phyloP scores from a whole-genome alignment of 2,888 invertebrate genomes.

The Hedya salicella region DNA sequence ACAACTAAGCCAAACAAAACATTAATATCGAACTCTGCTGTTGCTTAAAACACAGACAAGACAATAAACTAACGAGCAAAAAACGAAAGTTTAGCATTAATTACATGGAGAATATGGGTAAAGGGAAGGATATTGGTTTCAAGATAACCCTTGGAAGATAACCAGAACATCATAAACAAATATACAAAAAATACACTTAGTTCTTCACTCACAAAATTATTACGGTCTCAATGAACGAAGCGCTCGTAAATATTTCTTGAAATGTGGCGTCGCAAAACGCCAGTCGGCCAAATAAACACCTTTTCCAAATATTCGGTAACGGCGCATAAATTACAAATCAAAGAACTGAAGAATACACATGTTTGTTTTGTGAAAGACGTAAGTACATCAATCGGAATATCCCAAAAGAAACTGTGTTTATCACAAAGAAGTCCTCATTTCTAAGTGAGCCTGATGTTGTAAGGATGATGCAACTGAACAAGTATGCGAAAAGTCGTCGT shows the following conservation, averaged over 20 bases:
- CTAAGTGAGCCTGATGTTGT: not conserved
- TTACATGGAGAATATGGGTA: too few species aligned
- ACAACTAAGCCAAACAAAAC: too few species aligned
- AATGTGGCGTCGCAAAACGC: slow-evolving; percentile 12
- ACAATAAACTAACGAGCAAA: too few species aligned
- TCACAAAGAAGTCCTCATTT: not conserved
- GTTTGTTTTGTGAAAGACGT: slow-evolving; percentile 5
- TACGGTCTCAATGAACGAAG: not conserved
- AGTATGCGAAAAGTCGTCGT: too few species aligned
- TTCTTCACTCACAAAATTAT: not conserved
- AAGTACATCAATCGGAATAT: not conserved
- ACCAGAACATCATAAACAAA: too few species aligned
- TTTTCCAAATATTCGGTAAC: slow-evolving; percentile 12
- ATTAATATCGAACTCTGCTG: too few species aligned
- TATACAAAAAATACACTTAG: too few species aligned
- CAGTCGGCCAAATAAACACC: slow-evolving; percentile 14
- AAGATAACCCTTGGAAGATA: too few species aligned
- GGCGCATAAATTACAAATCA: slow-evolving; percentile 24
- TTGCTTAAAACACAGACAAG: too few species aligned
- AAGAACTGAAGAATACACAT: slow-evolving; percentile 10
- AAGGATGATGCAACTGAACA: not conserved
- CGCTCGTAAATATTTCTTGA: slow-evolving; percentile 9
- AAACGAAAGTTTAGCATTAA: too few species aligned
- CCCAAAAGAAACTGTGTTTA: slow-evolving; percentile 3
- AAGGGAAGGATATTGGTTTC: too few species aligned